These are phyloP conservation scores for Stratiomys singularior DNA, from an alignment of 2,888 invertebrate species.

Conservation along the genomic window DNA sequence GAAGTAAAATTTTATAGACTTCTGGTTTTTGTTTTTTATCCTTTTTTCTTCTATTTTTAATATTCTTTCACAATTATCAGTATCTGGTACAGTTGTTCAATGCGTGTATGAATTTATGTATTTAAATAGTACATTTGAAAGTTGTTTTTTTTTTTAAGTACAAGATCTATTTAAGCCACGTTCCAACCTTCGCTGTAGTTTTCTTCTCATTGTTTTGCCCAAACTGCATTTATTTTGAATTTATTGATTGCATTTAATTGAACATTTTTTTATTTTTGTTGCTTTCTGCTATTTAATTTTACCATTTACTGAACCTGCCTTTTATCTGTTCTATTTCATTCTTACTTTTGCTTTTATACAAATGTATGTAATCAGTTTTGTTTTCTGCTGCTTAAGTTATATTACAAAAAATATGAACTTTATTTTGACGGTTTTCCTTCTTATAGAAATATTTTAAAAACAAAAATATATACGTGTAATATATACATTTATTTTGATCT, in stretches of 20 bases:
- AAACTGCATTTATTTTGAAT: too few relatives aligned
- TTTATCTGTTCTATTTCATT: neutral
- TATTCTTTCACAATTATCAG: neutral
- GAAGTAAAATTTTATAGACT: neutral
- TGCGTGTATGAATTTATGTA: slow-evolving; percentile 1
- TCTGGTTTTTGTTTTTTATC: slow-evolving; percentile 21
- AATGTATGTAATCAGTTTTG: neutral
- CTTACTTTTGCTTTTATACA: neutral
- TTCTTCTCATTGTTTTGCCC: neutral
- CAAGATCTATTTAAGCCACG: slow-evolving; percentile 22
- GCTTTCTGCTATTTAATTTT: neutral
- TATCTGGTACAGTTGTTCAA: neutral
- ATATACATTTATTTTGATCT: neutral
- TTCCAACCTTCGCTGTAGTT: slow-evolving; percentile 13
- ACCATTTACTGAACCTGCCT: neutral
- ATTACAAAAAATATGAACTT: slow-evolving; percentile 7
- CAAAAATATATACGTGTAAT: neutral
- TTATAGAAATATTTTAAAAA: neutral
- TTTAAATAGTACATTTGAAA: slow-evolving; percentile 16
- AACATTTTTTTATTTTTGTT: neutral
- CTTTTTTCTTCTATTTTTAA: neutral
- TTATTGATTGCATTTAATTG: too few relatives aligned
- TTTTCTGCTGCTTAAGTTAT: neutral
- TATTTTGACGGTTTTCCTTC: neutral
- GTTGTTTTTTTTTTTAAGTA: slow-evolving; percentile 37